Evolutionary conservation across 2,113 vertebrate species (phyloP).

Genomic region (Tachysurus vachellii): DNA sequence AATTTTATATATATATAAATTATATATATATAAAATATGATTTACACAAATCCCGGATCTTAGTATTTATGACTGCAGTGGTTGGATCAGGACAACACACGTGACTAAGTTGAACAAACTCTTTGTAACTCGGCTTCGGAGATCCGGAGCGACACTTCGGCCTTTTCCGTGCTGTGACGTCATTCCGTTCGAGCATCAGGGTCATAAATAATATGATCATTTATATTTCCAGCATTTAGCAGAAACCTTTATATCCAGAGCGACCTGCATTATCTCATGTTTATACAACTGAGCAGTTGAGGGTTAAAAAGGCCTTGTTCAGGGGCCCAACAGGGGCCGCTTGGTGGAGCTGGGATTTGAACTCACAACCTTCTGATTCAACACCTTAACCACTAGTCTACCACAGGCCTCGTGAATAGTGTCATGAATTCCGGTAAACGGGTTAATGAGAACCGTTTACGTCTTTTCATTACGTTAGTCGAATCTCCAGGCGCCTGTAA

Average conservation of each 20-base stretch:
- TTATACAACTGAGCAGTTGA: too few species aligned
- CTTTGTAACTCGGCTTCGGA: slow-evolving; percentile 16
- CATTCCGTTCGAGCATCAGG: slow-evolving; percentile 33
- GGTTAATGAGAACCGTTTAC: background rate
- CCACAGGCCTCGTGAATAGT: too few species aligned
- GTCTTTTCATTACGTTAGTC: slow-evolving; percentile 14
- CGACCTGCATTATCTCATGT: too few species aligned
- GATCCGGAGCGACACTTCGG: slow-evolving; percentile 36
- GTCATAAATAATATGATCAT: slow-evolving; percentile 20
- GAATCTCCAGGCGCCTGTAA: slow-evolving; percentile 14
- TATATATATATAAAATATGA: background rate
- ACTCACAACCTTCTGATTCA: too few species aligned
- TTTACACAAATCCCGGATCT: background rate
- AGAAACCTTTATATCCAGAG: too few species aligned
- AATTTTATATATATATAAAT: too few species aligned
- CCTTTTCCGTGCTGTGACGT: slow-evolving; percentile 45
- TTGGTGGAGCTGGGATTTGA: too few species aligned
- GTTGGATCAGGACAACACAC: slow-evolving; percentile 43
- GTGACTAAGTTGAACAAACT: slow-evolving; percentile 43
- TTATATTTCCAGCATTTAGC: too few species aligned
- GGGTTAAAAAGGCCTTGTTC: too few species aligned
- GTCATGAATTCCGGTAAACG: background rate
- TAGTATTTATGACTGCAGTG: slow-evolving; percentile 29
- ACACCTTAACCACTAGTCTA: too few species aligned
- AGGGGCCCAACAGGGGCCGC: too few species aligned